Percentiles rank a stretch among this genome's conserved stretches.
Conservation (phyloP, 2,113 vertebrate species). For the Rallus limicola region DNA sequence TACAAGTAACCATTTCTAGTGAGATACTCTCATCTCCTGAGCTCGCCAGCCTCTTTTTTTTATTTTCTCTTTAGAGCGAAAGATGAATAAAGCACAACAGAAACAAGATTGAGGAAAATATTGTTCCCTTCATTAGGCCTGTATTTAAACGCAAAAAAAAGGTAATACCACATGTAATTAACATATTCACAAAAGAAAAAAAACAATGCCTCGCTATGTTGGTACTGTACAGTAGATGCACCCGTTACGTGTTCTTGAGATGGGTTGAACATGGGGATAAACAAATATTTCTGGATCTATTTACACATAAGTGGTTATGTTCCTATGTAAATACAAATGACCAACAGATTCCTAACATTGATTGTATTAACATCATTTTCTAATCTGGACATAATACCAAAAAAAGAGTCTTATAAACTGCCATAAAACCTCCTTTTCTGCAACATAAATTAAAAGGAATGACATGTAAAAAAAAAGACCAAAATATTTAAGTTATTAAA, state of each 20-base stretch:
- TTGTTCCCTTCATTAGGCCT: conserved; percentile 92
- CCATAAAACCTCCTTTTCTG: conserved; percentile 81
- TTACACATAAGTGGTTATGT: conserved; percentile 75
- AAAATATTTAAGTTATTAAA: conserved; percentile 92
- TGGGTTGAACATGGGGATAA: conserved; percentile 69
- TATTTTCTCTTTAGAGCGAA: conserved; percentile 49
- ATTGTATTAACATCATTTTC: conserved; percentile 77
- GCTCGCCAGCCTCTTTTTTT: conserved; percentile 60
- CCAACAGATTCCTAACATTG: conserved; percentile 74
- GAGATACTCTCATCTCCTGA: conserved; percentile 72
- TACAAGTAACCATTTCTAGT: conserved; percentile 42
- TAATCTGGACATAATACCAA: conserved; percentile 71
- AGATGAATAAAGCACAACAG: conserved; percentile 78
- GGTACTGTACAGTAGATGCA: conserved; percentile 72
- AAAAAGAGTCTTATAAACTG: conserved; percentile 73
- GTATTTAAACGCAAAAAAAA: conserved; percentile 75
- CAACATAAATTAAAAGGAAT: conserved; percentile 87
- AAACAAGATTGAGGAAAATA: conserved; percentile 76
- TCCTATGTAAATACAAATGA: conserved; percentile 74
- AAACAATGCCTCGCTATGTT: conserved; percentile 64
- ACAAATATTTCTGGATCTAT: conserved; percentile 83
- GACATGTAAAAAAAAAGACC: conserved; percentile 83
- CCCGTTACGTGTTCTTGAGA: conserved; percentile 63
- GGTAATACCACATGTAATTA: conserved; percentile 80
- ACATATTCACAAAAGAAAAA: conserved; percentile 75